Evolutionary conservation across 2,888 invertebrate species (phyloP), one percentile per base, ranked within the genome.

Genomic region (Rhamnusium bicolor): DNA sequence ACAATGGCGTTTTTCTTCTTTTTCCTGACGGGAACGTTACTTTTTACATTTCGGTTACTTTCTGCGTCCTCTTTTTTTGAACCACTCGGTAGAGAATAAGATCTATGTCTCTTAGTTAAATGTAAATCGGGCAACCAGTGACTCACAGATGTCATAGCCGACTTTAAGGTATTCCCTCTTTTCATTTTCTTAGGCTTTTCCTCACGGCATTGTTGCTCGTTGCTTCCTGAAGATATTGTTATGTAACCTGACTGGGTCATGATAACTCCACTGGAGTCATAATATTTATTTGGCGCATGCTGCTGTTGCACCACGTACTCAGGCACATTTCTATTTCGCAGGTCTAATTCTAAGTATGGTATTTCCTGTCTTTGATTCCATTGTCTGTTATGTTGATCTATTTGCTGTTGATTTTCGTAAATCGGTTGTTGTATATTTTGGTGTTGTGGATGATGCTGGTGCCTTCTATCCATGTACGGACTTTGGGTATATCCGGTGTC

Each of bases 1-100:
- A 95, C 95, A 66, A 96, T 89, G 4, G 93, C 93, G 79, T 94
- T 94, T 84, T 95, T 95, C 86, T 95, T 95, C 88, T 94, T 95
- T 83, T 93, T 93, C 81, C 89, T 89, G 10, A 58, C 61, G 8
- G 72, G 27, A 46, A 67, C 76, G 70, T 81, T 71, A 69, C 72
- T 80, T 80, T 87, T 80, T 82, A 86, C 77, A 82, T 86, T 69
- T 7, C 87, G 89, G 87, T 86, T 90, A 88, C 86, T 90, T 85
- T 86, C 92, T 85, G 87, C 87, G 85, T 88, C 90, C 78, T 91
- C 89, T 69, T 90, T 89, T 83, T 92, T 91, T 12, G 92, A 92
- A 8, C 92, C 94, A 16, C 93, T 92, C 0, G 96, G 96, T 66
- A 96, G 88, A 0, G 96, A 96, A 84, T 95, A 94, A 5, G 96